Percentiles rank a stretch among this genome's conserved stretches.
Conservation (phyloP, 1,140 invertebrate genomes). For the Drosophila biarmipes region DNA sequence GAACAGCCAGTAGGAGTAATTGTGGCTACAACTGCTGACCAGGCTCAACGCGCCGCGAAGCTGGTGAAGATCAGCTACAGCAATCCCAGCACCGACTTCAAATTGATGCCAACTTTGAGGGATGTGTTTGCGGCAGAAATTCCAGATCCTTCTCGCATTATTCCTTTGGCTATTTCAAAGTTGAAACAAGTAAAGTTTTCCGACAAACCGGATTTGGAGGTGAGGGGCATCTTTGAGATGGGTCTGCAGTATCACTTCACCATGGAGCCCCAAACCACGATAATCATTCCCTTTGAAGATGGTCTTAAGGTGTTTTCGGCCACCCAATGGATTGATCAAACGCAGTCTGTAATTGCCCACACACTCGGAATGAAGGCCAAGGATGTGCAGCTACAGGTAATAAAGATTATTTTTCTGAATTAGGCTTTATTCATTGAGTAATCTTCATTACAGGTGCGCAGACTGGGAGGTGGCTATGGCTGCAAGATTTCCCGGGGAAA, state of each 20-base stretch:
- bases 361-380: conserved; percentile 85
- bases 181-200: conserved; percentile 37
- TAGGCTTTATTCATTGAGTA: not conserved
- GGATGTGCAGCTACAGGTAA: conserved; percentile 86
- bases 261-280: conserved; percentile 89
- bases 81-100: not conserved
- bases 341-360: conserved; percentile 87
- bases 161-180: conserved; percentile 32
- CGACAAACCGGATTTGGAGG: conserved; percentile 48
- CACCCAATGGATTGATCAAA: conserved; percentile 89
- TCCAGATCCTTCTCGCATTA: conserved; percentile 57
- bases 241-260: conserved; percentile 85
- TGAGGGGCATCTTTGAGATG: conserved; percentile 73
- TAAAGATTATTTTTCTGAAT: not conserved
- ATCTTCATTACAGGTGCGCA: conserved; percentile 62
- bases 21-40: conserved; percentile 86
- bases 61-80: conserved; percentile 88
- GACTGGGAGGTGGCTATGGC: conserved; percentile 91
- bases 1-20: conserved; percentile 91
- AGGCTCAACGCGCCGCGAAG: conserved; percentile 88
- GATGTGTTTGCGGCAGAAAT: conserved; percentile 86
- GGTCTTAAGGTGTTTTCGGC: conserved; percentile 87
- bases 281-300: conserved; percentile 87
- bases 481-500: conserved; percentile 87
- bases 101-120: conserved; percentile 85